A percentile compares a stretch with the other conserved stretches of the same genome.
Evolutionary conservation across 2,113 vertebrate genomes (phyloP).

Genomic region (Jaculus jaculus): DNA sequence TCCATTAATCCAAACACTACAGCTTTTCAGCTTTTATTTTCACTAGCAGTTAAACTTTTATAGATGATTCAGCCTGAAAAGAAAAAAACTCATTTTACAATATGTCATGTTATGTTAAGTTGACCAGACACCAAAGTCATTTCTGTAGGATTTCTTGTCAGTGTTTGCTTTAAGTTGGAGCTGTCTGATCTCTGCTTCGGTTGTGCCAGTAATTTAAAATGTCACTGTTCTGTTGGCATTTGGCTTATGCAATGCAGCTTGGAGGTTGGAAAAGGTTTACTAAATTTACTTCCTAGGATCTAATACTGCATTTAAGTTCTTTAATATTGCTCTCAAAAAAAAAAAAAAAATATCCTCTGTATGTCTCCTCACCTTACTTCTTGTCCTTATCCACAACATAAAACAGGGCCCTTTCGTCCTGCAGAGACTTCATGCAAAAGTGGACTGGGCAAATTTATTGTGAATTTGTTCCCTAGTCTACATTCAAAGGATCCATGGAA

Average conservation of each 20-base stretch:
- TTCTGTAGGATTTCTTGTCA: constrained; percentile 51
- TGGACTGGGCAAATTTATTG: neutral
- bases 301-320: neutral
- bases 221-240: constrained; percentile 70
- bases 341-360: neutral
- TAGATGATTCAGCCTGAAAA: constrained; percentile 38
- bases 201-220: constrained; percentile 69
- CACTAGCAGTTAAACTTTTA: constrained; percentile 37
- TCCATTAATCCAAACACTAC: neutral
- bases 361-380: neutral
- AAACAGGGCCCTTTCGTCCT: neutral
- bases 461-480: neutral
- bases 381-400: neutral
- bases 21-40: constrained; percentile 38
- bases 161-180: constrained; percentile 66
- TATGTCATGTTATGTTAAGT: constrained; percentile 58
- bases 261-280: constrained; percentile 46
- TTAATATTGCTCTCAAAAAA: neutral
- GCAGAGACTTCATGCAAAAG: neutral
- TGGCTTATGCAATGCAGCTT: constrained; percentile 61
- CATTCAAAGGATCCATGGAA: neutral
- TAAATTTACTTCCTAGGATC: constrained; percentile 2
- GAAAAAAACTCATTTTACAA: constrained; percentile 5
- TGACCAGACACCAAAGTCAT: constrained; percentile 56
- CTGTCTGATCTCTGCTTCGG: constrained; percentile 57